Evolutionary conservation across 2,888 invertebrate genomes (phyloP).

Genomic region (Tenthredo scrophulariae): DNA sequence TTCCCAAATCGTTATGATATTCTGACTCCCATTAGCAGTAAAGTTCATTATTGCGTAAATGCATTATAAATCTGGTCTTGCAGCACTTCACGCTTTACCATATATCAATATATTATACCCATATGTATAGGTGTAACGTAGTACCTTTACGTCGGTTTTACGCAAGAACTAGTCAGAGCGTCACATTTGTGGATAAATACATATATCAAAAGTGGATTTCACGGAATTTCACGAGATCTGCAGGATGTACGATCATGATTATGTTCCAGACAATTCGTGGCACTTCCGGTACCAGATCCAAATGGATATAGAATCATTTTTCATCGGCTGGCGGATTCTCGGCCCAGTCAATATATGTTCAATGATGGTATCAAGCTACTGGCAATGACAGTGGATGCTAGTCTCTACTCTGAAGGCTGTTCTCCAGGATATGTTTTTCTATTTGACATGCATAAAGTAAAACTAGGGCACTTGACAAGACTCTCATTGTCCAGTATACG

Average conservation of each 20-base stretch:
- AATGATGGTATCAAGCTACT: constrained; percentile 82
- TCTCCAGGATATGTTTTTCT: constrained; percentile 84
- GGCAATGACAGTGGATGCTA: constrained; percentile 82
- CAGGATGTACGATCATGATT: background rate
- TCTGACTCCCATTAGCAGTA: background rate
- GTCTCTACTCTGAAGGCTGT: constrained; percentile 81
- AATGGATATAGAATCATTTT: constrained; percentile 83
- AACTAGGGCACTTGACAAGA: constrained; percentile 82
- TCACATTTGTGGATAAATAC: background rate
- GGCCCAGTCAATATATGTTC: constrained; percentile 82
- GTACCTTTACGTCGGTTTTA: background rate
- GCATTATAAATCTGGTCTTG: background rate
- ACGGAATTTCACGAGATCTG: background rate
- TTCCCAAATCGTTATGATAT: background rate
- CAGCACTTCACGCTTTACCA: background rate
- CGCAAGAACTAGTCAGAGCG: background rate
- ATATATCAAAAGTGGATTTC: constrained; percentile 3
- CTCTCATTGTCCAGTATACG: constrained; percentile 82
- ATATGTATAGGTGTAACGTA: background rate
- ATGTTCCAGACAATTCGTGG: constrained; percentile 80
- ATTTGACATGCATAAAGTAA: constrained; percentile 85
- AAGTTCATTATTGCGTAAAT: background rate
- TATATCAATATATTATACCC: background rate
- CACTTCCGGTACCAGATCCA: constrained; percentile 81
- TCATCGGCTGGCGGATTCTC: constrained; percentile 81